A percentile compares a stretch with the other conserved stretches of the same genome.
Evolutionary conservation across 2,888 invertebrate genomes (phyloP).

Genomic region (Thymelicus acteon): DNA sequence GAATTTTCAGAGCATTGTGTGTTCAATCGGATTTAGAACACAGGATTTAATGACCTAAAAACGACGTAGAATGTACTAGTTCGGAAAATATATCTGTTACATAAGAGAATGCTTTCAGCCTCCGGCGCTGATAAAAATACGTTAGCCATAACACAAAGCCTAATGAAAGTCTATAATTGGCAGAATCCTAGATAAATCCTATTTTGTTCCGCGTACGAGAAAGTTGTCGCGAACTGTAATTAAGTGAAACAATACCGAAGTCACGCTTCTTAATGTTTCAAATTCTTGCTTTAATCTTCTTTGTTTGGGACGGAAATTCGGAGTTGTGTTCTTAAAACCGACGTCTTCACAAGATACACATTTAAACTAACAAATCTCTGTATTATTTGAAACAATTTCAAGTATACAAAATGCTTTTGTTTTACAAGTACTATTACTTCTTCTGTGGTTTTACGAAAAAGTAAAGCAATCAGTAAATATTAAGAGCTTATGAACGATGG

Average conservation of each 20-base stretch:
- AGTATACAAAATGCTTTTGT: slow-evolving; percentile 23
- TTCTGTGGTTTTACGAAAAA: no score
- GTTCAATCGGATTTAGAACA: no score
- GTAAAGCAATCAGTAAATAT: no score
- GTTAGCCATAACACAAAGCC: slow-evolving; percentile 22
- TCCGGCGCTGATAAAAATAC: slow-evolving; percentile 8
- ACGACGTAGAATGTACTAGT: no score
- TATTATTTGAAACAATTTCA: slow-evolving; percentile 11
- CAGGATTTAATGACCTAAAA: no score
- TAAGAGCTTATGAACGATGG: no score
- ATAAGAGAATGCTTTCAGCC: slow-evolving; percentile 4
- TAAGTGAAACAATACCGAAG: slow-evolving; percentile 34
- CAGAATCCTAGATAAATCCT: slow-evolving; percentile 29
- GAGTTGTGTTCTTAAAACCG: slow-evolving; percentile 4
- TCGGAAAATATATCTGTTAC: not conserved
- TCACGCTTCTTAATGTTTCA: slow-evolving; percentile 29
- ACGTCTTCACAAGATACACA: slow-evolving; percentile 6
- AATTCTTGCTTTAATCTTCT: slow-evolving; percentile 33
- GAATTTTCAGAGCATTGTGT: no score
- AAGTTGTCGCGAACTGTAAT: slow-evolving; percentile 35
- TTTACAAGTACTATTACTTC: no score
- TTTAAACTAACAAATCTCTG: slow-evolving; percentile 42
- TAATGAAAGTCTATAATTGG: slow-evolving; percentile 34
- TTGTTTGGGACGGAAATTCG: slow-evolving; percentile 20
- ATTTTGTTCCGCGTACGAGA: slow-evolving; percentile 27